A percentile compares a stretch with the other conserved stretches of the same genome.
These are phyloP conservation scores for Calephelis virginiensis DNA, from an alignment of 1,140 invertebrate genomes.

Conservation along the genomic window DNA sequence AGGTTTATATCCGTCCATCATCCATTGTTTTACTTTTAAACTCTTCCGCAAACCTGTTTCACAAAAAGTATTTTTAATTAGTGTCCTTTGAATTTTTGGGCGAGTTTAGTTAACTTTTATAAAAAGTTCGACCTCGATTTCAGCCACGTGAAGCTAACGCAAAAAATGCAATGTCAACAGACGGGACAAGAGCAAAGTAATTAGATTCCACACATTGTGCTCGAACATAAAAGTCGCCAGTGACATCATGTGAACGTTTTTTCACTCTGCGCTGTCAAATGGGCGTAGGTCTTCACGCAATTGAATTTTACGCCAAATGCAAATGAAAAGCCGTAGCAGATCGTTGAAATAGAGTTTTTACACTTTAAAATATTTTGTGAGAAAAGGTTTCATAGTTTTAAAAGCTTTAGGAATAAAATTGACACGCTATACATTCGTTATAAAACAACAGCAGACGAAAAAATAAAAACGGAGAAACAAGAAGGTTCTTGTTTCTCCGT, in stretches of 20 bases:
- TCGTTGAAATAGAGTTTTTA: background rate
- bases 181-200: slow-evolving; percentile 37
- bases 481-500: no score
- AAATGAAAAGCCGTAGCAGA: slow-evolving; percentile 21
- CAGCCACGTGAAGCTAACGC: slow-evolving; percentile 28
- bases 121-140: slow-evolving; percentile 31
- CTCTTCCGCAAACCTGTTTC: background rate
- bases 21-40: background rate
- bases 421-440: no score
- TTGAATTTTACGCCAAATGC: slow-evolving; percentile 27
- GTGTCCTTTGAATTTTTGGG: slow-evolving; percentile 8
- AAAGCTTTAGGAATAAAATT: no score
- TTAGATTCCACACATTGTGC: slow-evolving; percentile 40
- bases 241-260: slow-evolving; percentile 32
- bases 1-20: background rate
- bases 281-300: slow-evolving; percentile 31
- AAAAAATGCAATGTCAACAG: slow-evolving; percentile 40
- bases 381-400: no score
- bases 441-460: no score
- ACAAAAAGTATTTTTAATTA: slow-evolving; percentile 9
- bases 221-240: slow-evolving; percentile 36
- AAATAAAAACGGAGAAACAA: no score
- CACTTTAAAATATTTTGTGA: background rate
- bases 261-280: slow-evolving; percentile 34
- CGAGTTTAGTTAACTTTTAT: slow-evolving; percentile 10